phyloP scores from a whole-genome alignment of 1,140 invertebrate species.

The Drosophila obscura region DNA sequence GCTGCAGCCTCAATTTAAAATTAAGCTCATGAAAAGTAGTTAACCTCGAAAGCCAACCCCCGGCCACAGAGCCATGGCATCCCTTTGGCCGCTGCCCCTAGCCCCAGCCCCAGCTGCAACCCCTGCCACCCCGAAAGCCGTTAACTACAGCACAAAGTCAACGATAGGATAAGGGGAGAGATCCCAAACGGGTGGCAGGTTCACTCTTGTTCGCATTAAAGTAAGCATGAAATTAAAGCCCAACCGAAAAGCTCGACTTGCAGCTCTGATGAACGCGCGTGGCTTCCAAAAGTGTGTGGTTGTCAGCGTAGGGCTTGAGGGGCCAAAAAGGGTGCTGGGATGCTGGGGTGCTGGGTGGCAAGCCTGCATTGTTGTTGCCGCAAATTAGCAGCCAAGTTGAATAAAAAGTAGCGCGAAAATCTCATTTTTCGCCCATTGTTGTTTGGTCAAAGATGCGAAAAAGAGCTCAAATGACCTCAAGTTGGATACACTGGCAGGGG shows the following conservation, averaged over 20 bases:
- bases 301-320: not conserved
- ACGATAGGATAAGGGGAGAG: slow-evolving; percentile 13
- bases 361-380: slow-evolving; percentile 73
- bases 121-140: slow-evolving; percentile 48
- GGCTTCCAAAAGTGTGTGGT: slow-evolving; percentile 34
- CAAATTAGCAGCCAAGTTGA: slow-evolving; percentile 75
- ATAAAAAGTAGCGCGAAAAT: slow-evolving; percentile 75
- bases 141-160: slow-evolving; percentile 81
- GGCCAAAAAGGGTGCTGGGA: not conserved
- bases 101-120: not conserved
- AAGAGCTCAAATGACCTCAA: slow-evolving; percentile 41
- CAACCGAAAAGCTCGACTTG: slow-evolving; percentile 65
- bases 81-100: not conserved
- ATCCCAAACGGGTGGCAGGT: slow-evolving; percentile 1
- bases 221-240: slow-evolving; percentile 83
- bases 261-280: slow-evolving; percentile 38
- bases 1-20: slow-evolving; percentile 79
- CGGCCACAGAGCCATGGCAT: slow-evolving; percentile 26
- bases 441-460: slow-evolving; percentile 33
- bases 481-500: not conserved
- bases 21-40: slow-evolving; percentile 82
- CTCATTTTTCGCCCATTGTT: slow-evolving; percentile 49
- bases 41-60: slow-evolving; percentile 71
- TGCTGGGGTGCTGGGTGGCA: slow-evolving; percentile 13
- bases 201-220: slow-evolving; percentile 74